Percentiles rank a stretch among this genome's conserved stretches.
phyloP scores from a whole-genome alignment of 2,888 invertebrate genomes.

The Nowickia ferox region DNA sequence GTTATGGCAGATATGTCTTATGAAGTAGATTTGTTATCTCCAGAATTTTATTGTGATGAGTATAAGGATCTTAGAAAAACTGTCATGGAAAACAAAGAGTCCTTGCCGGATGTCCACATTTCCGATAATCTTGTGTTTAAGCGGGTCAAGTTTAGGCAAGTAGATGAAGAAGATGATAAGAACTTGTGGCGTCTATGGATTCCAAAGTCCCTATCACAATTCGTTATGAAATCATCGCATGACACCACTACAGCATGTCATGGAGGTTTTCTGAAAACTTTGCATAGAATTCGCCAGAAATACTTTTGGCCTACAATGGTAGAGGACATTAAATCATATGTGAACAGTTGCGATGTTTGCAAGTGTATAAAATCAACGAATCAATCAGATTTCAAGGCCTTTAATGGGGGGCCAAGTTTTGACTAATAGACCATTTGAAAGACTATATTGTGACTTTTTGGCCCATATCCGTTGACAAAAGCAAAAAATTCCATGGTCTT shows the following conservation, averaged over 20 bases:
- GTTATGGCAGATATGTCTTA: not conserved
- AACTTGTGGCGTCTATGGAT: conserved; percentile 36
- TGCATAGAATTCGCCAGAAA: too few relatives aligned
- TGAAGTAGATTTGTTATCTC: conserved; percentile 2
- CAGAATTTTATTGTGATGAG: not conserved
- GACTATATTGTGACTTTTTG: too few relatives aligned
- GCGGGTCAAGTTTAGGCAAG: conserved; percentile 19
- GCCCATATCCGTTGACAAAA: too few relatives aligned
- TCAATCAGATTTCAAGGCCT: too few relatives aligned
- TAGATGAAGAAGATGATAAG: conserved; percentile 9
- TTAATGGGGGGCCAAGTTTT: too few relatives aligned
- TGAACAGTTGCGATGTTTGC: too few relatives aligned
- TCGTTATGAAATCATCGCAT: not conserved
- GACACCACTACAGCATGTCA: not conserved
- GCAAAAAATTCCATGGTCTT: too few relatives aligned
- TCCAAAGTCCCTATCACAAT: conserved; percentile 1
- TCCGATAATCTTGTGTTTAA: conserved; percentile 14
- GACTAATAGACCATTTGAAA: too few relatives aligned
- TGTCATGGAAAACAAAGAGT: not conserved
- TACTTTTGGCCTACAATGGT: too few relatives aligned
- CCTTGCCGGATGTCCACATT: not conserved
- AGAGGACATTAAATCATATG: too few relatives aligned
- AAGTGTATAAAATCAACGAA: too few relatives aligned
- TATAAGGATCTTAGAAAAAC: conserved; percentile 4
- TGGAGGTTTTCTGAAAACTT: conserved; percentile 42